phyloP scores from a whole-genome alignment of 1,140 invertebrate genomes.

The Chrysoperla carnea region DNA sequence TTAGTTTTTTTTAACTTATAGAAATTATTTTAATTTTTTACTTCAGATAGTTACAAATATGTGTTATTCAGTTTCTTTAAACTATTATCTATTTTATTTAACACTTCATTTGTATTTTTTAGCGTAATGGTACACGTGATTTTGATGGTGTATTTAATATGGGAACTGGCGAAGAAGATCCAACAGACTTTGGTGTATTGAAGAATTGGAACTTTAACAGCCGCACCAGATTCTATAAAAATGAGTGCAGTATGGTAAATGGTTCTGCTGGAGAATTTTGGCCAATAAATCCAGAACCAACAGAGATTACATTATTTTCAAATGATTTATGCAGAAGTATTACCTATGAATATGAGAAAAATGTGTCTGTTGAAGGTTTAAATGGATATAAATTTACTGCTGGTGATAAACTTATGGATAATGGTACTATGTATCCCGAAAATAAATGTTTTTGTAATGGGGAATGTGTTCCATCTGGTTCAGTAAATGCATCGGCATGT shows the following conservation, averaged over 20 bases:
- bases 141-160: conserved; percentile 63
- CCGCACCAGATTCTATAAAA: conserved; percentile 31
- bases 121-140: conserved; percentile 36
- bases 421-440: conserved; percentile 34
- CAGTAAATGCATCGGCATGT: conserved; percentile 37
- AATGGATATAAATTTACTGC: conserved; percentile 30
- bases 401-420: conserved; percentile 28
- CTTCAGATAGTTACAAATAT: too few relatives aligned
- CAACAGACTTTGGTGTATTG: conserved; percentile 41
- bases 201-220: conserved; percentile 44
- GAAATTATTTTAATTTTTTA: too few relatives aligned
- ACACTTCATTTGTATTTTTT: too few relatives aligned
- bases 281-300: conserved; percentile 38
- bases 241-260: conserved; percentile 39
- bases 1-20: too few relatives aligned
- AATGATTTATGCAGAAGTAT: conserved; percentile 43
- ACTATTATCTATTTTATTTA: too few relatives aligned
- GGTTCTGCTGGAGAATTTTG: conserved; percentile 63
- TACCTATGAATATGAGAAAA: conserved; percentile 23
- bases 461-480: conserved; percentile 44
- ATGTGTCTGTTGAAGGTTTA: conserved; percentile 24
- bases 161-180: conserved; percentile 42
- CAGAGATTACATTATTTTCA: conserved; percentile 41
- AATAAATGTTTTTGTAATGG: conserved; percentile 57
- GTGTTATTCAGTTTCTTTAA: too few relatives aligned